These are phyloP conservation scores for Halictus quadricinctus DNA, from an alignment of 2,888 invertebrate species.

Conservation along the genomic window DNA sequence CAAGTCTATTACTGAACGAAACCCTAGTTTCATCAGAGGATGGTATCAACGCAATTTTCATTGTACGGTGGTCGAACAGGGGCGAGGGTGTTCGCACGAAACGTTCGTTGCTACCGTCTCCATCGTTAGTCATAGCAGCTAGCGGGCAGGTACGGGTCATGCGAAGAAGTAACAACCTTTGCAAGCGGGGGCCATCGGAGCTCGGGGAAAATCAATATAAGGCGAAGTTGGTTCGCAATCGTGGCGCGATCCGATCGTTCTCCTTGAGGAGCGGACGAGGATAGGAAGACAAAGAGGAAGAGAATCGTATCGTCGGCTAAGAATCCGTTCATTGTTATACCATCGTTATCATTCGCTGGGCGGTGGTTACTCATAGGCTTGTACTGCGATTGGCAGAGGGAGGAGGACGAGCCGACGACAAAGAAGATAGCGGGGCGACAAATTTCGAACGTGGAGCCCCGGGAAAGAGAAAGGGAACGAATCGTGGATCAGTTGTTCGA, in stretches of 20 bases:
- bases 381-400: neutral
- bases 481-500: slow-evolving; percentile 40
- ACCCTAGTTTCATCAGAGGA: neutral
- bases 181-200: slow-evolving; percentile 36
- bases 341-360: neutral
- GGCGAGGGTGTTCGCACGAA: neutral
- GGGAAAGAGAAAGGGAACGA: neutral
- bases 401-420: neutral
- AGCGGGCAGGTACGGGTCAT: slow-evolving; percentile 22
- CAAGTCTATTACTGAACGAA: neutral
- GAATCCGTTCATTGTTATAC: neutral
- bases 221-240: slow-evolving; percentile 32
- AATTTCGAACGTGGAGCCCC: neutral
- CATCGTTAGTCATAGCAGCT: neutral
- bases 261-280: slow-evolving; percentile 1
- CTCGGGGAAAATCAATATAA: slow-evolving; percentile 65
- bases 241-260: neutral
- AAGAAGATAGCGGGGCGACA: neutral
- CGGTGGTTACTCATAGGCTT: slow-evolving; percentile 5
- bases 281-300: neutral
- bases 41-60: neutral
- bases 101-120: neutral
- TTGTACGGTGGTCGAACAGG: neutral
- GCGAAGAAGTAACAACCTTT: slow-evolving; percentile 48
- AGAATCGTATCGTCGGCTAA: neutral